phyloP scores from a whole-genome alignment of 2,888 invertebrate species.

The Drosophila anomelani region DNA sequence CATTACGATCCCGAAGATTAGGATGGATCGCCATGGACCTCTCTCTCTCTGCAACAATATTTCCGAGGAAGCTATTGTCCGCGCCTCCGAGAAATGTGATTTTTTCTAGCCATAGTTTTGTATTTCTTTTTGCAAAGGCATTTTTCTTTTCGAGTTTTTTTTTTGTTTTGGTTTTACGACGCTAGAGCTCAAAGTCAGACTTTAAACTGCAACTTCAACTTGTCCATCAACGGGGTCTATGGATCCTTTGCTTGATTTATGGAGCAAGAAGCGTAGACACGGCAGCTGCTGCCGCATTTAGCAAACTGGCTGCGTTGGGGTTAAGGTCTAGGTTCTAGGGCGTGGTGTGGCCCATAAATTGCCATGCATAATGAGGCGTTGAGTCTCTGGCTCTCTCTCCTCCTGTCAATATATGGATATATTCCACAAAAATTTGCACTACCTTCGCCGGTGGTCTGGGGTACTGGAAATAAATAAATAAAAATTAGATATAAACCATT shows the following conservation, averaged over 20 bases:
- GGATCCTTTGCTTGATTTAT: constrained; percentile 64
- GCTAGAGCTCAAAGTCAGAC: constrained; percentile 15
- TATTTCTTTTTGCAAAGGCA: not conserved
- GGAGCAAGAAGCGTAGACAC: constrained; percentile 71
- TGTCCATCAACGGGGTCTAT: constrained; percentile 51
- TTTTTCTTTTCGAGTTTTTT: constrained; percentile 5
- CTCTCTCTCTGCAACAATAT: constrained; percentile 60
- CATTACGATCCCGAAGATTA: constrained; percentile 45
- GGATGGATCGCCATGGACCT: constrained; percentile 28
- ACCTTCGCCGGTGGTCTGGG: constrained; percentile 37
- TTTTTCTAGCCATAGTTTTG: constrained; percentile 34
- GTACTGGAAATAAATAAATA: not conserved
- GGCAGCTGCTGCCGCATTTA: constrained; percentile 75
- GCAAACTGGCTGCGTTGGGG: constrained; percentile 31
- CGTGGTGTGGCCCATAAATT: constrained; percentile 64
- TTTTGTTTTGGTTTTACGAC: constrained; percentile 23
- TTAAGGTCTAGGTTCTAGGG: constrained; percentile 45
- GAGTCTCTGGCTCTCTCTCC: constrained; percentile 39
- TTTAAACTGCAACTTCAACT: constrained; percentile 32
- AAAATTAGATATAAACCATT: not conserved
- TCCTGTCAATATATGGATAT: constrained; percentile 36
- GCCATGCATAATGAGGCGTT: constrained; percentile 71
- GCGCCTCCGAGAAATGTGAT: constrained; percentile 24
- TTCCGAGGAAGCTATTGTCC: constrained; percentile 50
- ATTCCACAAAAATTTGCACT: constrained; percentile 30